These are phyloP conservation scores for Koerneria pararmatus DNA, from an alignment of 2,888 invertebrate genomes.

Conservation along the genomic window DNA sequence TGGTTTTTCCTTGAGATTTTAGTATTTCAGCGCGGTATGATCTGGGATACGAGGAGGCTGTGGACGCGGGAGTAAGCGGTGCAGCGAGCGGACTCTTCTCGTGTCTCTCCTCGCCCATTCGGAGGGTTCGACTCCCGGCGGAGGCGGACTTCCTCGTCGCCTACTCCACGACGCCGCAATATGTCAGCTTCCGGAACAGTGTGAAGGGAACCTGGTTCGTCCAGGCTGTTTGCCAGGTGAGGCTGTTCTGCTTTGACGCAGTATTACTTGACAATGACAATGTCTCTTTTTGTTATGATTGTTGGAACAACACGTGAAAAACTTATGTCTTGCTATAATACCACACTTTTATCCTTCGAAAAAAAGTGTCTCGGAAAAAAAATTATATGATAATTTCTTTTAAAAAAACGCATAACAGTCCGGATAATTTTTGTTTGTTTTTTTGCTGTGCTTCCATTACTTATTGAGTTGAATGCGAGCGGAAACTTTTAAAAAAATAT, in stretches of 20 bases:
- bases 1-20: too few species aligned
- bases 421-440: too few species aligned
- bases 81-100: neutral
- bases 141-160: conserved; percentile 58
- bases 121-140: conserved; percentile 35
- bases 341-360: too few species aligned
- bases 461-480: neutral
- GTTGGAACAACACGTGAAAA: too few species aligned
- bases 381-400: too few species aligned
- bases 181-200: conserved; percentile 59
- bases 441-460: neutral
- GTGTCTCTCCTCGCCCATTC: neutral
- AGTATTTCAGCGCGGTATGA: conserved; percentile 15
- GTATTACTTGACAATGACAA: too few species aligned
- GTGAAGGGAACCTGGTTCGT: conserved; percentile 58
- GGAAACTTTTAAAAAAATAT: neutral
- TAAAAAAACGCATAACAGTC: too few species aligned
- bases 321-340: too few species aligned
- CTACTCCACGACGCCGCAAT: conserved; percentile 55
- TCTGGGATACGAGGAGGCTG: conserved; percentile 13
- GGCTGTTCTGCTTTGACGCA: conserved; percentile 22
- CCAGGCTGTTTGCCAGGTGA: conserved; percentile 57
- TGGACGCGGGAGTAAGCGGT: conserved; percentile 6
- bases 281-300: too few species aligned
- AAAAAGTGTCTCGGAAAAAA: too few species aligned